A percentile compares a stretch with the other conserved stretches of the same genome.
phyloP scores from a whole-genome alignment of 2,888 invertebrate species.

The Diplazon laetatorius region DNA sequence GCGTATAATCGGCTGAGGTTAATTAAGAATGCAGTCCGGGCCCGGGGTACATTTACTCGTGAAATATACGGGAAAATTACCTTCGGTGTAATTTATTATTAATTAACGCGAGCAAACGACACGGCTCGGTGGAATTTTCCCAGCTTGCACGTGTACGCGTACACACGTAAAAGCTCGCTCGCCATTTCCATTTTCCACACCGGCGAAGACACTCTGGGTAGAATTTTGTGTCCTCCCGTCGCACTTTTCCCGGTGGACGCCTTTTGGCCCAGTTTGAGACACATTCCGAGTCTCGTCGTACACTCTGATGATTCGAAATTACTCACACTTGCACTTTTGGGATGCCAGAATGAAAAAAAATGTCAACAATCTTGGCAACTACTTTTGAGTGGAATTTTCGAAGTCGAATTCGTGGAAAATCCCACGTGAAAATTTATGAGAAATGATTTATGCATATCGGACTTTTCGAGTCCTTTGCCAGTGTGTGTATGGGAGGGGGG shows the following conservation, averaged over 20 bases:
- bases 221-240: neutral
- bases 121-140: neutral
- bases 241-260: constrained; percentile 16
- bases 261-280: neutral
- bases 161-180: too few relatives aligned
- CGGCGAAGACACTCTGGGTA: constrained; percentile 3
- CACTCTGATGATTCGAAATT: constrained; percentile 5
- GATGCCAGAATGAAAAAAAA: constrained; percentile 10
- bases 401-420: too few relatives aligned
- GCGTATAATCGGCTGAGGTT: constrained; percentile 28
- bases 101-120: constrained; percentile 19
- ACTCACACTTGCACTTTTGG: neutral
- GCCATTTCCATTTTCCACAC: constrained; percentile 12
- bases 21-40: constrained; percentile 27
- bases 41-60: neutral
- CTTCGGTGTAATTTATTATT: constrained; percentile 27
- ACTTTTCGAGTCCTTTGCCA: too few relatives aligned
- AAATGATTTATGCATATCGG: constrained; percentile 13
- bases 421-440: constrained; percentile 34
- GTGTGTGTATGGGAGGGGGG: too few relatives aligned
- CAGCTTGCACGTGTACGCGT: neutral
- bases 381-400: neutral
- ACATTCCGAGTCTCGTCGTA: constrained; percentile 2
- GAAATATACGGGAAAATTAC: constrained; percentile 9
- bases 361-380: neutral